A percentile compares a stretch with the other conserved stretches of the same genome.
Evolutionary conservation across 2,797 vertebrate genomes (phyloP).

Genomic region (Squalus acanthias): DNA sequence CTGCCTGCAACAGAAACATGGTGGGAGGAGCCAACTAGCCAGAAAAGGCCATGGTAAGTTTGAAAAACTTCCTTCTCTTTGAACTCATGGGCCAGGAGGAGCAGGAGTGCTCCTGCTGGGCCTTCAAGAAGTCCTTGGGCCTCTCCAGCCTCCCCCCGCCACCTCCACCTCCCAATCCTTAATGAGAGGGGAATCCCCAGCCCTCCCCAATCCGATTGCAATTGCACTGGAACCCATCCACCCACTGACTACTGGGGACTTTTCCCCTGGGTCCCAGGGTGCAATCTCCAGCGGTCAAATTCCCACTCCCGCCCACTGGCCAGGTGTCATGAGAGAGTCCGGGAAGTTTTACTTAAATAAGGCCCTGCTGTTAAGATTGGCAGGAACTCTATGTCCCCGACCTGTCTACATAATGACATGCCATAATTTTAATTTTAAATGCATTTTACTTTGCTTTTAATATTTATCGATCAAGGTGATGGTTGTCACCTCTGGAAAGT

Average conservation of each 20-base stretch:
- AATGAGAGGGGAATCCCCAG: background rate
- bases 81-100: background rate
- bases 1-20: background rate
- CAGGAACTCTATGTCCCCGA: background rate
- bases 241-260: background rate
- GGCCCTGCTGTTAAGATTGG: background rate
- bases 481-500: background rate
- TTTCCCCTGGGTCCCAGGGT: background rate
- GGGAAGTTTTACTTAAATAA: background rate
- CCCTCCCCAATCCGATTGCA: background rate
- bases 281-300: background rate
- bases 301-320: background rate
- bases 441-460: background rate
- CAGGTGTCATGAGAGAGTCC: background rate
- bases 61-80: background rate
- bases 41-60: background rate
- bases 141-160: background rate
- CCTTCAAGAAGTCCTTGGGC: background rate
- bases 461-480: background rate
- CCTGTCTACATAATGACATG: background rate
- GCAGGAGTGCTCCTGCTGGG: background rate
- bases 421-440: background rate
- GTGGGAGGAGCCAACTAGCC: background rate
- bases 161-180: background rate
- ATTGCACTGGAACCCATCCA: background rate